These are phyloP conservation scores for Chiridota heheva DNA, from an alignment of 35 echinoderm and acorn worm species.

Conservation along the genomic window DNA sequence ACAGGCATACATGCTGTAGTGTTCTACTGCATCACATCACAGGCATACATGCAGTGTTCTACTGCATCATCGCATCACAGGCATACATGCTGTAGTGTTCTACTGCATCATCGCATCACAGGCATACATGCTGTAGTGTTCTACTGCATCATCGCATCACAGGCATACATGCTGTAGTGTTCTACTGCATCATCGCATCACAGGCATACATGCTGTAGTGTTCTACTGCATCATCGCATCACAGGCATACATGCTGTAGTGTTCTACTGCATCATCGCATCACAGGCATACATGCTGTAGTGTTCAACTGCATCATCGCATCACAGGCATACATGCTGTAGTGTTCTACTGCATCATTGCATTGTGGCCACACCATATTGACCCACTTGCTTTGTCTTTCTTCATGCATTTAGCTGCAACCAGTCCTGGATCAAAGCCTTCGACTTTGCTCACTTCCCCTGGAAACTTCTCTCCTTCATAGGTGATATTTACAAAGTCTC, in stretches of 20 bases:
- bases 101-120: no score
- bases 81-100: no score
- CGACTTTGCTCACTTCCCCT: slow-evolving; percentile 3
- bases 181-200: no score
- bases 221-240: background rate
- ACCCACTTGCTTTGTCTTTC: slow-evolving; percentile 21
- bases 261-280: no score
- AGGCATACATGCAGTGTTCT: background rate
- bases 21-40: no score
- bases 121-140: background rate
- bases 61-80: background rate
- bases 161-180: no score
- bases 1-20: background rate
- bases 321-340: background rate
- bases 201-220: background rate
- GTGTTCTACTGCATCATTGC: background rate
- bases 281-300: background rate
- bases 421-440: background rate
- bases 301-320: background rate
- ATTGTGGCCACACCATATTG: slow-evolving; percentile 16
- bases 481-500: slow-evolving; percentile 6
- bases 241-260: background rate
- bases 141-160: background rate
- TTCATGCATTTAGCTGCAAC: slow-evolving; percentile 11
- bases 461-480: background rate